Evolutionary conservation across 2,113 vertebrate genomes (phyloP).

Genomic region (Papio anubis): DNA sequence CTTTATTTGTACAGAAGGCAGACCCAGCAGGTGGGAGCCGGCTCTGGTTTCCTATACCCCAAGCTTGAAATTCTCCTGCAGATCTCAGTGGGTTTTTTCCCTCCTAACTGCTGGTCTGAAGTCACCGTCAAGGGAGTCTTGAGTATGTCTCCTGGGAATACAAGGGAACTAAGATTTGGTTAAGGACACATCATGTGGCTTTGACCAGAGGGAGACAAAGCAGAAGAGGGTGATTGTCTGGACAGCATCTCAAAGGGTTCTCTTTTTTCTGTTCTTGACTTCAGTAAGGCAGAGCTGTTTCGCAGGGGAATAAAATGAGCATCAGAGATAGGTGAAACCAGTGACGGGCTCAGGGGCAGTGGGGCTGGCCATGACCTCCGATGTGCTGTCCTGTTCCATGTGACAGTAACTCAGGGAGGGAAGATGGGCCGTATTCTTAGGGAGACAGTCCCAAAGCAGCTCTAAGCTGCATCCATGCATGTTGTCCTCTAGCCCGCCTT

Average conservation of each 20-base stretch:
- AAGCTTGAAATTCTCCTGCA: not conserved
- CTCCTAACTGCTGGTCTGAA: not conserved
- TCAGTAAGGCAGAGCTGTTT: not conserved
- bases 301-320: not conserved
- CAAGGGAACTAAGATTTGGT: not conserved
- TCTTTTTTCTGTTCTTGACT: not conserved
- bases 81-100: not conserved
- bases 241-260: not conserved
- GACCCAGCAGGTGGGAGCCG: not conserved
- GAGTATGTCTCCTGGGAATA: not conserved
- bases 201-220: not conserved
- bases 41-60: not conserved
- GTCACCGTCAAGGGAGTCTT: not conserved
- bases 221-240: not conserved
- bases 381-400: fast-evolving
- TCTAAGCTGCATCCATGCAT: fast-evolving
- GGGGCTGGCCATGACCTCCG: not conserved
- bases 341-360: not conserved
- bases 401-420: not conserved
- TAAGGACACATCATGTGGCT: not conserved
- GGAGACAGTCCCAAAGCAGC: not conserved
- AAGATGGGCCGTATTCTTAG: not conserved
- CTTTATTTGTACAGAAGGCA: not conserved
- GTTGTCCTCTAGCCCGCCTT: fast-evolving
- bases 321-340: not conserved